These are phyloP conservation scores for Amphipoea oculea DNA, from an alignment of 2,888 invertebrate genomes.

Conservation along the genomic window DNA sequence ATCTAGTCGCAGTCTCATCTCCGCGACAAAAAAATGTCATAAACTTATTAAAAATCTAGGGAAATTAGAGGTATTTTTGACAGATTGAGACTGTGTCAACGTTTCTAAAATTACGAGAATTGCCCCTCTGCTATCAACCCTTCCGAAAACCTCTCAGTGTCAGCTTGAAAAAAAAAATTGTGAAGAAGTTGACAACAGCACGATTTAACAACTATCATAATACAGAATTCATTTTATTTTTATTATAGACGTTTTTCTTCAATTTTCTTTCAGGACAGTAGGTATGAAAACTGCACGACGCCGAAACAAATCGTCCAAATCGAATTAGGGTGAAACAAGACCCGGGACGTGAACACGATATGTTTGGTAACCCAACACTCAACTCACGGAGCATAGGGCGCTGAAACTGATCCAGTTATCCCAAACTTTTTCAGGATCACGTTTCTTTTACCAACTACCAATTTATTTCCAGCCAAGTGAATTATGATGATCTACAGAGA, in stretches of 20 bases:
- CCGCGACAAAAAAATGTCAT: not conserved
- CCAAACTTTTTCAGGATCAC: slow-evolving; percentile 48
- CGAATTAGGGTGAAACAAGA: slow-evolving; percentile 47
- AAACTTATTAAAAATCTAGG: not conserved
- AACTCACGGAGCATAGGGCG: slow-evolving; percentile 36
- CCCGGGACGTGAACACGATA: slow-evolving; percentile 51
- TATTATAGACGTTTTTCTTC: not conserved
- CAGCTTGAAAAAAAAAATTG: not conserved
- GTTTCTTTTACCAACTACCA: slow-evolving; percentile 17
- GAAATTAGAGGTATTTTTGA: not conserved
- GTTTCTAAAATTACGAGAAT: not conserved
- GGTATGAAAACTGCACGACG: slow-evolving; percentile 1
- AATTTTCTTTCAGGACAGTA: not conserved
- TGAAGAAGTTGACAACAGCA: not conserved
- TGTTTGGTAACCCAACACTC: slow-evolving; percentile 50
- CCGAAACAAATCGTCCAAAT: slow-evolving; percentile 43
- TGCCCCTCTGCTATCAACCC: not conserved
- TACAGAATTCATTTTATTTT: not conserved
- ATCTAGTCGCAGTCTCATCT: not conserved
- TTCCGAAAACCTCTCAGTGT: not conserved
- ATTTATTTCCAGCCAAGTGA: slow-evolving; percentile 17
- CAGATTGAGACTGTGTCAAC: not conserved
- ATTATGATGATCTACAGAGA: not conserved
- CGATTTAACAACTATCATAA: not conserved
- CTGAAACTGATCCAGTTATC: slow-evolving; percentile 55